Percentiles rank a stretch among this genome's conserved stretches.
These are phyloP conservation scores for Oopsacas minuta DNA, from an alignment of 37 sponge, comb jelly and placozoan species.

Conservation along the genomic window DNA sequence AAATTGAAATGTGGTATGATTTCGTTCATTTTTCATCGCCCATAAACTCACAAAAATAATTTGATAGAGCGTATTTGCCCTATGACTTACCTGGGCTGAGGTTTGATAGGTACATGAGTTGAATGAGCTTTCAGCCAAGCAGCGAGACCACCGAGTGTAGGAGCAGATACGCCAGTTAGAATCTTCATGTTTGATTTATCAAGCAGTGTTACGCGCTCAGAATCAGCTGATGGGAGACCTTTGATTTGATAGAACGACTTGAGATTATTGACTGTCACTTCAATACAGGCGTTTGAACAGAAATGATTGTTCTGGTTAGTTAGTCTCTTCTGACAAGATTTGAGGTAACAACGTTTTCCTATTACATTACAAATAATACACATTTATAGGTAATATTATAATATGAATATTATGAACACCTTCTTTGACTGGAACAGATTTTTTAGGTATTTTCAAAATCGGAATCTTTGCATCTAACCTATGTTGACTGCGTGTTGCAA, in stretches of 20 bases:
- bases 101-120: conserved; percentile 6
- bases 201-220: neutral
- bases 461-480: neutral
- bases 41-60: neutral
- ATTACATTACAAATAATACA: neutral
- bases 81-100: neutral
- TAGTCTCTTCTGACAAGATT: neutral
- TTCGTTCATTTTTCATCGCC: neutral
- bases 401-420: neutral
- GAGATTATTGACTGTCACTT: conserved; percentile 1
- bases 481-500: neutral
- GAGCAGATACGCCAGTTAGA: neutral
- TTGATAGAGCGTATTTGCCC: neutral
- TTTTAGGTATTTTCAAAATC: neutral
- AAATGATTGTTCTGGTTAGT: neutral
- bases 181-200: conserved; percentile 5
- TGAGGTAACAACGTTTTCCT: conserved; percentile 12
- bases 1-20: neutral
- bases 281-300: conserved; percentile 14
- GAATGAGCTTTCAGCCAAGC: neutral
- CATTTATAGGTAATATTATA: neutral
- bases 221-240: neutral
- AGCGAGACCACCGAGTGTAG: neutral
- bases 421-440: neutral
- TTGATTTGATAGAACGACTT: conserved; percentile 16